phyloP scores from a whole-genome alignment of 2,888 invertebrate genomes.

The Yponomeuta malinellus region DNA sequence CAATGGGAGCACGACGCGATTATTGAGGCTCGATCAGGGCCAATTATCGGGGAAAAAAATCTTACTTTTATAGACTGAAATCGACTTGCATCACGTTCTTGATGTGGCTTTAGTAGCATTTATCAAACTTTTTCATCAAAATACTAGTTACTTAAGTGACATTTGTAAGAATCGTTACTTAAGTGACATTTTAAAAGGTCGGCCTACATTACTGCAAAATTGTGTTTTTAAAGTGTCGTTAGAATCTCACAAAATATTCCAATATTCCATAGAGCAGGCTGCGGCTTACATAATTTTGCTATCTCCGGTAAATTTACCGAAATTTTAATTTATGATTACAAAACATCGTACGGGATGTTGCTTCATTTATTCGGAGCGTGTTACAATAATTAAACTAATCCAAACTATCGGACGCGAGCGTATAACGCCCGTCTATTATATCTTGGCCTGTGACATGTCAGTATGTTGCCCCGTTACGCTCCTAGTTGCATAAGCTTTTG shows the following conservation, averaged over 20 bases:
- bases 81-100: not conserved
- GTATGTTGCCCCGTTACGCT: not conserved
- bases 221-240: too few species aligned
- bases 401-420: conserved; percentile 41
- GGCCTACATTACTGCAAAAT: too few species aligned
- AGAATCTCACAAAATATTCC: too few species aligned
- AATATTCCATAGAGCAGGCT: too few species aligned
- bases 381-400: conserved; percentile 53
- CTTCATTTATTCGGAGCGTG: conserved; percentile 36
- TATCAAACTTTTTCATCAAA: not conserved
- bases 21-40: not conserved
- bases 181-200: too few species aligned
- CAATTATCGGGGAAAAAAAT: not conserved
- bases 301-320: not conserved
- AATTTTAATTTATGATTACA: not conserved
- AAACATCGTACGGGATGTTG: not conserved
- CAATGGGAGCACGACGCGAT: conserved; percentile 1
- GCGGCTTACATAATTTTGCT: too few species aligned
- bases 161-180: too few species aligned
- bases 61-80: not conserved
- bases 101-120: not conserved
- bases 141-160: not conserved
- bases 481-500: not conserved
- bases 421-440: conserved; percentile 38
- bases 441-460: conserved; percentile 25